Evolutionary conservation across 1,140 invertebrate genomes (phyloP), one percentile per base, ranked within the genome.

Genomic region (Lepidurus apus): DNA sequence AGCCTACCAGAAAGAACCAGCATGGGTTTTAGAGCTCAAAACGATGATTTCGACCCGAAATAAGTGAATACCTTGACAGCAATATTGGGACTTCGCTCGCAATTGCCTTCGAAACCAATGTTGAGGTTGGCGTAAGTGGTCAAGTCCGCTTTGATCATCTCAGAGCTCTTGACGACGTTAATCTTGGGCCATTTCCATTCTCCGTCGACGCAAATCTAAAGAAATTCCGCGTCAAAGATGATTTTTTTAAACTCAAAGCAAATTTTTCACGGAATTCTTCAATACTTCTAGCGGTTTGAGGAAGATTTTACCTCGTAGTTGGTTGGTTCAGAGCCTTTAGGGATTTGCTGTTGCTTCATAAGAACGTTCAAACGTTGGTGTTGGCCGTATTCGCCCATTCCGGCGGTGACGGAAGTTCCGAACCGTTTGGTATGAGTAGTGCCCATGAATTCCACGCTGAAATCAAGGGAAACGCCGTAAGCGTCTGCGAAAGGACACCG

Each of bases 51-150:
- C 47, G 17, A 17, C 26, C 13, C 13, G 47, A 11, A 34, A 34
- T 47, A 77, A 47, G 45, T 47, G 24, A 13, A 34, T 79, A 79
- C 78, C 65, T 75, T 74, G 17, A 79, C 34, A 74, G 74, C 34
- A 74, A 79, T 79, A 11, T 45, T 79, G n/a, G 73, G 78, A 26
- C 75, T 74, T 1, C 74, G 43, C 42, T 74, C 53, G 78, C 78
- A 79, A 34, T 74, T 75, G 24, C 75, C 75, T 73, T 74, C 78
- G 74, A 79, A 79, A 44, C 78, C 78, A 74, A 79, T 79, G 42
- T 79, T 74, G 42, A 79, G 43, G 44, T 74, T 45, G 4, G 73
- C 65, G 8, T 74, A 45, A 21, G 65, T 73, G 6, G 74, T 43
- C 8, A 79, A 47, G 26, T 79, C 78, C 11, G 74, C 78, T 9